Evolutionary conservation across 2,113 vertebrate species (phyloP), one percentile per base, ranked within the genome.

Genomic region (Noturus placidus): DNA sequence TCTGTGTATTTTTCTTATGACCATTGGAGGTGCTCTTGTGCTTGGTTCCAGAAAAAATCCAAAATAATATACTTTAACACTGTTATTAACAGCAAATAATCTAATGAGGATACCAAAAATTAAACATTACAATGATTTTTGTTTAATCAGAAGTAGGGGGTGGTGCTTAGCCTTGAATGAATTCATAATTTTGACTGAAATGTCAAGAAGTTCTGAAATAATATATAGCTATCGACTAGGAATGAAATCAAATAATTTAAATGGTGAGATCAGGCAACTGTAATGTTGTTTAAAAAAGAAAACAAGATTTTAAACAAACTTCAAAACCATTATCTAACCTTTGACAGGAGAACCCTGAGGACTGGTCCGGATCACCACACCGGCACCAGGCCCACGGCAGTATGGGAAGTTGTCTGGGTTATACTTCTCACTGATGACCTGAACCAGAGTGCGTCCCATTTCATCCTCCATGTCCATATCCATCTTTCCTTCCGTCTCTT

Each of bases 391-490:
- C 82, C 98, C 97, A 20, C 97, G 95, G 54, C 96, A 95, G 89
- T 97, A 98, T 0, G 98, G 98, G 90, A 99, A 99, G 90, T 99
- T 98, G 88, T 99, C 98, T 0, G 97, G 97, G 95, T 96, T 97
- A 90, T 99, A 99, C 92, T 99, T 99, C 93, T 99, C 97, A 92
- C 97, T 97, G 90, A 99, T 93, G 78, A 99, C 97, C 93, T 98
- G 95, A 94, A 99, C 95, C 91, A 99, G 98, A 93, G 97, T 99
- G 92, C 96, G 96, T 86, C 95, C 96, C 84, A 95, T 96, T 89
- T 96, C 95, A 90, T 95, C 94, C 63, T 95, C 87, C 54, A 76
- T 74, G 19, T 85, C 84, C 92, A 92, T 92, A 1, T 94, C 97
- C 97, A 99, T 98, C 90, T 92, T 92, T 89, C 93, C 90, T 92